A percentile compares a stretch with the other conserved stretches of the same genome.
phyloP scores from a whole-genome alignment of 1,140 invertebrate genomes.

The Macrobrachium rosenbergii region DNA sequence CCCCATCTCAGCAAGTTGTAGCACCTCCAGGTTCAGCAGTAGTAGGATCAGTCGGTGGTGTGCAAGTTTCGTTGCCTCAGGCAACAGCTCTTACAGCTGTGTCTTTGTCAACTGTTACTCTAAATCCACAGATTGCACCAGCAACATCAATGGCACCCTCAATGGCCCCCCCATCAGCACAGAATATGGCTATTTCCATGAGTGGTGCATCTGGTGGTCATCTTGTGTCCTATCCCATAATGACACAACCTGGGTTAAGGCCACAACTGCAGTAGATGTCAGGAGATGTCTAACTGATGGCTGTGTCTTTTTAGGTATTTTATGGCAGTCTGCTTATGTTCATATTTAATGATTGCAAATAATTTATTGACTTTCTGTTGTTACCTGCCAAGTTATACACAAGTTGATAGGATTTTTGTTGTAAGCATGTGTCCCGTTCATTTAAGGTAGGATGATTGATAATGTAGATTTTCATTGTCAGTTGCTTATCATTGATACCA shows the following conservation, averaged over 20 bases:
- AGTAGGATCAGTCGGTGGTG: conserved; percentile 48
- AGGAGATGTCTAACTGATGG: background rate
- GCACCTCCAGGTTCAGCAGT: conserved; percentile 53
- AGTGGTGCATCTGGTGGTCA: conserved; percentile 53
- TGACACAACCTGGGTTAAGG: conserved; percentile 58
- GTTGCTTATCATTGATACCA: too few species aligned
- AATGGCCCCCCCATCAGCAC: conserved; percentile 54
- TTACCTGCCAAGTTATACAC: too few species aligned
- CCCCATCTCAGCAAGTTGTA: conserved; percentile 51
- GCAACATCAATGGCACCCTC: conserved; percentile 59
- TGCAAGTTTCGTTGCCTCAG: conserved; percentile 54
- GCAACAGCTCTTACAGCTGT: conserved; percentile 25
- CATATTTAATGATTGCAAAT: too few species aligned
- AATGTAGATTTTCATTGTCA: too few species aligned
- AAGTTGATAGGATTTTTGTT: too few species aligned
- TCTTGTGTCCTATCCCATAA: conserved; percentile 58
- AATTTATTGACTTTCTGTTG: too few species aligned
- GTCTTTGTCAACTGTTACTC: conserved; percentile 52
- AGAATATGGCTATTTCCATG: conserved; percentile 60
- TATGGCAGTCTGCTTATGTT: too few species aligned
- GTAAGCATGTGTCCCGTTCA: too few species aligned
- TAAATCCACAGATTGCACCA: conserved; percentile 57
- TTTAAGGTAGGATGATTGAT: too few species aligned
- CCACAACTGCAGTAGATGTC: conserved; percentile 51
- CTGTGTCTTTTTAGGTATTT: too few species aligned